These are phyloP conservation scores for Sebastes jordani DNA, from an alignment of 2,797 vertebrate species.

Conservation along the genomic window DNA sequence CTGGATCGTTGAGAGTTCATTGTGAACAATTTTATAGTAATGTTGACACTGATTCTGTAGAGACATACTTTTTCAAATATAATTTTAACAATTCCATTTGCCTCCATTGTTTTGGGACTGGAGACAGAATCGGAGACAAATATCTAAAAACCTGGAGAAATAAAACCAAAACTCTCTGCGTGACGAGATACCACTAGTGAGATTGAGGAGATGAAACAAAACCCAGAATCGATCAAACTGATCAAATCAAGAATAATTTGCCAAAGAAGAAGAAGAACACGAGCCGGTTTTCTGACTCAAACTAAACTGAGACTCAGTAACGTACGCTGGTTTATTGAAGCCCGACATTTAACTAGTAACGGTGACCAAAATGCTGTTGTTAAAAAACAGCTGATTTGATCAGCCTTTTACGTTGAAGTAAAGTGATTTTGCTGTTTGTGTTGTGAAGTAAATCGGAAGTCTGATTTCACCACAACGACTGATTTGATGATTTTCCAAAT, in stretches of 20 bases:
- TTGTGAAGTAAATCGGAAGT: neutral
- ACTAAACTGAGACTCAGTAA: neutral
- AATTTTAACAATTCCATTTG: neutral
- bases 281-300: neutral
- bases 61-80: neutral
- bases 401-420: neutral
- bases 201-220: neutral
- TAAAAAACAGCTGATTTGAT: neutral
- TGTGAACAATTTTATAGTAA: neutral
- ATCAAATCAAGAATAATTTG: neutral
- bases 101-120: neutral
- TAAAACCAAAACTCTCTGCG: neutral
- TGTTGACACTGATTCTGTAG: neutral
- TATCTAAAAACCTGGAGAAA: neutral
- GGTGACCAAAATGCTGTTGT: neutral
- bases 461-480: neutral
- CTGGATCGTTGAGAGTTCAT: neutral
- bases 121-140: neutral
- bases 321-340: neutral
- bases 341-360: neutral
- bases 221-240: neutral
- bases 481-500: neutral
- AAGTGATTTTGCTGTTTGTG: neutral
- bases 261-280: neutral
- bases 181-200: neutral